Base-by-base conservation (phyloP, 2,888 invertebrate species). In the Lepidocyrtinus sp. region DNA sequence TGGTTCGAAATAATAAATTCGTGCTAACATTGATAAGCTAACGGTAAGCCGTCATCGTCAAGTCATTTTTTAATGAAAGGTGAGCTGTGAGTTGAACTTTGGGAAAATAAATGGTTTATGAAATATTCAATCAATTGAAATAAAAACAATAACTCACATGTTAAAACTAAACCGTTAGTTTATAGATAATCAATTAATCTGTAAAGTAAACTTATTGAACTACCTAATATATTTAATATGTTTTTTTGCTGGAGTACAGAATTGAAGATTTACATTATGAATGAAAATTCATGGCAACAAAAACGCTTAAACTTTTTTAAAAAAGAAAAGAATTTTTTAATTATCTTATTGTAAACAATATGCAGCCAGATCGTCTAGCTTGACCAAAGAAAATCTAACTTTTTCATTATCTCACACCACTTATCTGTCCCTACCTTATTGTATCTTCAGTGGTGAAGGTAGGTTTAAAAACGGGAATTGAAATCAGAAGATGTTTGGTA, bases 281-380 rank as follows among this genome's bases (percentile, higher is more conserved):
- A n/a, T n/a, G n/a, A n/a, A n/a, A n/a, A n/a, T n/a, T n/a, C n/a
- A n/a, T n/a, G n/a, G n/a, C n/a, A n/a, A n/a, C n/a, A n/a, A n/a
- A n/a, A n/a, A n/a, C n/a, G n/a, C n/a, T n/a, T n/a, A n/a, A n/a
- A n/a, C n/a, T n/a, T n/a, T n/a, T n/a, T n/a, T n/a, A n/a, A n/a
- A n/a, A n/a, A n/a, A n/a, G n/a, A n/a, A n/a, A n/a, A n/a, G n/a
- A n/a, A n/a, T n/a, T n/a, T n/a, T n/a, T n/a, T n/a, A n/a, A n/a
- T n/a, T n/a, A n/a, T n/a, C n/a, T 73, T 73, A 65, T 45, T 59
- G 74, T 61, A 69, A 76, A 69, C 59, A 69, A 50, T 50, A 67
- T 67, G 77, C 72, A 67, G 77, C 72, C 77, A 77, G 69, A 72
- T 19, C 71, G 77, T 77, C 77, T 77, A 46, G 77, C 71, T 67